A percentile compares a stretch with the other conserved stretches of the same genome.
These are phyloP conservation scores for Bryconaethiops microstoma DNA, from an alignment of 2,797 vertebrate genomes.

Conservation along the genomic window DNA sequence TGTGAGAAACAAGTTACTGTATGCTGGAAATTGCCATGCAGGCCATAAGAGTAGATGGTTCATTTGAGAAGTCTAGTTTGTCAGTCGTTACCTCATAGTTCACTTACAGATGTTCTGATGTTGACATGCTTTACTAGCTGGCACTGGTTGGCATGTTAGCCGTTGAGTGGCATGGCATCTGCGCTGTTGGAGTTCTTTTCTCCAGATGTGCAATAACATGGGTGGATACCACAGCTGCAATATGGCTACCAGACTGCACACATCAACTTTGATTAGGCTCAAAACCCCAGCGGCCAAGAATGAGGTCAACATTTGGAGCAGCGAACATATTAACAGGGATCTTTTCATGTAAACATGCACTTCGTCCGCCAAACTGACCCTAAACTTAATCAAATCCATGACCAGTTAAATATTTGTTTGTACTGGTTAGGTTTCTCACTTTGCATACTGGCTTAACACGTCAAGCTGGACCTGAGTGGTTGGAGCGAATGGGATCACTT, in stretches of 20 bases:
- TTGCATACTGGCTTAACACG: constrained; percentile 20
- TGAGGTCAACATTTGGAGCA: constrained; percentile 58
- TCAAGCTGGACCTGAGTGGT: background rate
- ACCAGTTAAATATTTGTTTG: constrained; percentile 36
- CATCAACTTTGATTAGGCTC: constrained; percentile 55
- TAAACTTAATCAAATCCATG: constrained; percentile 56
- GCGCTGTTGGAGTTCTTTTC: constrained; percentile 30
- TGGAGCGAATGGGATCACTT: constrained; percentile 29
- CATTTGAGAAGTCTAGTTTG: background rate
- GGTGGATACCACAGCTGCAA: constrained; percentile 44
- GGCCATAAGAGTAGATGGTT: background rate
- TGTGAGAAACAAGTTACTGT: no score
- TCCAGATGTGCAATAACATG: constrained; percentile 55
- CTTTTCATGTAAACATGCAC: constrained; percentile 54
- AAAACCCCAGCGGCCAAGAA: constrained; percentile 54
- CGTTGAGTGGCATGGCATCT: constrained; percentile 40
- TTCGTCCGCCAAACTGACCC: constrained; percentile 53
- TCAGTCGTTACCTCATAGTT: background rate
- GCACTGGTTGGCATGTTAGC: background rate
- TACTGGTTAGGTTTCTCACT: constrained; percentile 25
- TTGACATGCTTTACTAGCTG: background rate
- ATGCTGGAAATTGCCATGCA: background rate
- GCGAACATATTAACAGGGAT: constrained; percentile 52
- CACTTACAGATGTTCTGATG: constrained; percentile 16
- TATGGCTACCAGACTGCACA: constrained; percentile 53